Percentiles rank a stretch among this genome's conserved stretches.
Evolutionary conservation across 2,113 vertebrate genomes (phyloP).

Genomic region (Tyrannus savana): DNA sequence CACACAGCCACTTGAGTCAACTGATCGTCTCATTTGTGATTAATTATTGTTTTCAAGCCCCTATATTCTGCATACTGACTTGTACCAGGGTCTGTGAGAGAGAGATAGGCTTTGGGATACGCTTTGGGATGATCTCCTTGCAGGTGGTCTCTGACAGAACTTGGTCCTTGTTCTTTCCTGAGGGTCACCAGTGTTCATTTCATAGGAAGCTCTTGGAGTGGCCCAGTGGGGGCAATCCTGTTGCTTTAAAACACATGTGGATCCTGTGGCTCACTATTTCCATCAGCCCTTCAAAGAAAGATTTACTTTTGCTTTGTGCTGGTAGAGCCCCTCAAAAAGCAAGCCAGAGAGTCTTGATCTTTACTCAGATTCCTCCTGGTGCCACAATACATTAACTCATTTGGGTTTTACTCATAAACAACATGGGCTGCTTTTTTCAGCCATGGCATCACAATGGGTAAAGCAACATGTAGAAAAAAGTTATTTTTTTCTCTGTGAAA

Average conservation of each 20-base stretch:
- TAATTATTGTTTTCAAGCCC: slow-evolving; percentile 32
- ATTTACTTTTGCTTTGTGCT: not conserved
- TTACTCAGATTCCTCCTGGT: not conserved
- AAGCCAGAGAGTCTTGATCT: not conserved
- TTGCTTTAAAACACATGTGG: not conserved
- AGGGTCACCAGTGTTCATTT: not conserved
- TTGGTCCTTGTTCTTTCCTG: not conserved
- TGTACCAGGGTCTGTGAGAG: not conserved
- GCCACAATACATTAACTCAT: not conserved
- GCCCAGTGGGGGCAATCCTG: not conserved
- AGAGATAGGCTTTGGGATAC: not conserved
- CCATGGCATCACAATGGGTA: fast-evolving
- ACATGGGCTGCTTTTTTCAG: not conserved
- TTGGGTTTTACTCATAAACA: not conserved
- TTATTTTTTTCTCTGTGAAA: not conserved
- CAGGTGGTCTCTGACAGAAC: not conserved
- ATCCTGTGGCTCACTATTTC: not conserved
- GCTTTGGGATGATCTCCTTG: not conserved
- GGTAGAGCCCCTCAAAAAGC: not conserved
- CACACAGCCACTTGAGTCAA: not conserved
- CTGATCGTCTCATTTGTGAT: slow-evolving; percentile 38
- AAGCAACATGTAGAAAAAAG: not conserved
- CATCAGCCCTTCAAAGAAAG: not conserved
- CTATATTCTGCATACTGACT: not conserved
- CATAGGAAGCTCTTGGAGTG: not conserved